These are phyloP conservation scores for Balanococcus diminutus DNA, from an alignment of 2,888 invertebrate species.

Conservation along the genomic window DNA sequence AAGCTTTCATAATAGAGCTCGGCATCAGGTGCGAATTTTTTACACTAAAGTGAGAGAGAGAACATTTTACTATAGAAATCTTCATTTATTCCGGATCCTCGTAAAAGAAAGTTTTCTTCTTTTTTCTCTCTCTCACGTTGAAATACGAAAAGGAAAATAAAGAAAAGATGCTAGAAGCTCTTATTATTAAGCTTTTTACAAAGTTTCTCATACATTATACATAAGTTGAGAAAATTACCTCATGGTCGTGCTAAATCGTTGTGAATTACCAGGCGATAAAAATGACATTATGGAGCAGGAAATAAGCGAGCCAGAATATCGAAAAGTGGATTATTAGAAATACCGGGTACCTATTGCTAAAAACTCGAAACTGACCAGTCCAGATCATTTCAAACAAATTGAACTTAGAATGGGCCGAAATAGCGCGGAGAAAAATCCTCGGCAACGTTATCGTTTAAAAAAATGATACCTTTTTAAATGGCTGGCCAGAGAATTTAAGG, in stretches of 20 bases:
- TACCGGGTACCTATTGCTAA: not conserved
- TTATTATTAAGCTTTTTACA: constrained; percentile 23
- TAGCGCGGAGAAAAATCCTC: not conserved
- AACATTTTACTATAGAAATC: not conserved
- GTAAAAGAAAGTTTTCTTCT: not conserved
- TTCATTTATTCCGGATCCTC: not conserved
- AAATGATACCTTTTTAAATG: not conserved
- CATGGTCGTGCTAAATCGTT: not conserved
- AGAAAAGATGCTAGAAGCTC: not conserved
- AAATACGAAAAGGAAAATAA: not conserved
- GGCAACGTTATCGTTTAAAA: not conserved
- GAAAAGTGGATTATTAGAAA: not conserved
- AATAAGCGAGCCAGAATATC: not conserved
- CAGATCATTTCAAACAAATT: not conserved
- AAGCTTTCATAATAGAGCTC: not conserved
- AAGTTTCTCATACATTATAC: constrained; percentile 21
- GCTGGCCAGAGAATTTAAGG: not conserved
- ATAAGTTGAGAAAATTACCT: constrained; percentile 12
- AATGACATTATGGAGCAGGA: not conserved
- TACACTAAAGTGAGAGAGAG: not conserved
- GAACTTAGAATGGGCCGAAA: not conserved
- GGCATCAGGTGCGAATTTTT: constrained; percentile 22
- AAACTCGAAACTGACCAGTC: not conserved
- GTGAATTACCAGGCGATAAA: not conserved
- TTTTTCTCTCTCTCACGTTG: not conserved